These are phyloP conservation scores for Acanthosoma haemorrhoidale DNA, from an alignment of 2,888 invertebrate species.

Conservation along the genomic window DNA sequence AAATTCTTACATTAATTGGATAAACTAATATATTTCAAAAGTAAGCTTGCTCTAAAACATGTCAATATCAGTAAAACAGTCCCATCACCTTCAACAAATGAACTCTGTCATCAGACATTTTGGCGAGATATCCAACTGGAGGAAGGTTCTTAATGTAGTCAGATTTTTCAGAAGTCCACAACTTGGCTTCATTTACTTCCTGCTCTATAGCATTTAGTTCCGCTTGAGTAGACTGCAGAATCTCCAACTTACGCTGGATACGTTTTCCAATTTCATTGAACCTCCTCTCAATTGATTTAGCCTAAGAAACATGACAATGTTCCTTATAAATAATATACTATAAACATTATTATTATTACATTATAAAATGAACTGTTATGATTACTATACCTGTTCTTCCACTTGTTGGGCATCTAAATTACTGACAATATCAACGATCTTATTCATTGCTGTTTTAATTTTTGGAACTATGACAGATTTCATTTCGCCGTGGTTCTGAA, in stretches of 20 bases:
- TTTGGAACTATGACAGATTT: constrained; percentile 42
- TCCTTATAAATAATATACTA: background rate
- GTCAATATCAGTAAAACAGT: background rate
- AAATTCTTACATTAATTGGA: constrained; percentile 11
- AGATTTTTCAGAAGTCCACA: constrained; percentile 73
- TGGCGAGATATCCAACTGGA: constrained; percentile 70
- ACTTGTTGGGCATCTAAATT: constrained; percentile 86
- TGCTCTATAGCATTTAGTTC: constrained; percentile 73
- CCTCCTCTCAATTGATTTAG: constrained; percentile 76
- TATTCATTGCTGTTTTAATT: constrained; percentile 62
- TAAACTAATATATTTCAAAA: background rate
- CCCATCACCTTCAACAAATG: constrained; percentile 56
- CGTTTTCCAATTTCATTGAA: constrained; percentile 79
- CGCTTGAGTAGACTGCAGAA: constrained; percentile 76
- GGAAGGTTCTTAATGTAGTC: constrained; percentile 60
- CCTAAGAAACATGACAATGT: constrained; percentile 48
- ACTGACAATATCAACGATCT: constrained; percentile 73
- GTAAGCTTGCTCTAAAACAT: background rate
- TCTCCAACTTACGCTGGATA: constrained; percentile 74
- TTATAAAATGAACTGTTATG: background rate
- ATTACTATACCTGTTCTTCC: constrained; percentile 63
- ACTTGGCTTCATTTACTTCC: constrained; percentile 72
- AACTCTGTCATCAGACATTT: constrained; percentile 67
- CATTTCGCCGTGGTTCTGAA: constrained; percentile 43
- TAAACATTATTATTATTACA: background rate